Base-by-base conservation (phyloP, 2,797 vertebrate genomes). In the Petrocephalus schoutedeni region DNA sequence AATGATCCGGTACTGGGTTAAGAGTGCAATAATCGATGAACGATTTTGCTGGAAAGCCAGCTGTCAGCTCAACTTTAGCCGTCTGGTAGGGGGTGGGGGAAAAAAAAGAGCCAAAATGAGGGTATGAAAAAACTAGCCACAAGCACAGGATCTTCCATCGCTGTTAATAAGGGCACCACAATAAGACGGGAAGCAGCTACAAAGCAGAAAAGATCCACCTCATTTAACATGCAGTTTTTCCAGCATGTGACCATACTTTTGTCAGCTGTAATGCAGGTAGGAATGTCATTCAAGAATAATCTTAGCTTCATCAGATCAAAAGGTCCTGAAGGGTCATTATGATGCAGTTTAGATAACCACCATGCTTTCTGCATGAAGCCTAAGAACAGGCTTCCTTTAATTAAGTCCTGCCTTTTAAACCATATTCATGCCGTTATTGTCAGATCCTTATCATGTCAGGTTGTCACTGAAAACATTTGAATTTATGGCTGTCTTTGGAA, bases 401-500 rank as follows among this genome's bases (percentile, higher is more conserved):
- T 49, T 80, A 80, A 80, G 49, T 28, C 16, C 74, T 80, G 74
- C 9, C 74, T 49, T 80, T 36, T n/a, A 80, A 45, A 80, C 41
- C 74, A 80, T 49, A 80, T 80, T 16, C 74, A n/a, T 80, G 36
- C 74, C n/a, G 74, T 49, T 80, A 49, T 49, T 80, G 36, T 80
- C 74, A 80, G 74, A 80, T 45, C 41, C 41, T 80, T 71, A 45
- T 80, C 36, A 80, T 80, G 74, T 16, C 19, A 49, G 19, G 74
- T 80, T 80, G 74, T 80, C 74, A 80, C 19, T 80, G 36, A 45
- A 80, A 80, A n/a, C 8, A 19, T 80, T 80, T 80, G 74, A 80
- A 49, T 49, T 49, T 21, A 80, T 80, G 19, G 74, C 41, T 49
- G 41, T 36, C 74, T 80, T 36, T 49, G 14, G 28, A 71, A 71